These are phyloP conservation scores for Agrotis puta DNA, from an alignment of 2,888 invertebrate species.

Conservation along the genomic window DNA sequence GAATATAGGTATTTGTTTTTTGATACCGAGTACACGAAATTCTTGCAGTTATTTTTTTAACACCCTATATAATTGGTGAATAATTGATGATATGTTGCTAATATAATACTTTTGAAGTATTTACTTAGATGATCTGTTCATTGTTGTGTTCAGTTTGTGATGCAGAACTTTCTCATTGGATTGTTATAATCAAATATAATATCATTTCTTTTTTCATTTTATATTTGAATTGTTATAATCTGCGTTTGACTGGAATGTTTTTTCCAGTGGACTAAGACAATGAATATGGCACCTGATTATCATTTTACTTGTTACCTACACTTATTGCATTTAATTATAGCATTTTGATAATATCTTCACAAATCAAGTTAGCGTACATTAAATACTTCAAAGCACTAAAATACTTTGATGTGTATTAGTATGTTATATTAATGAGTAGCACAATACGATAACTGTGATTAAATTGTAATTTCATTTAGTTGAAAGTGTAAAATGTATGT, in stretches of 20 bases:
- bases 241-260: conserved; percentile 42
- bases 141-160: conserved; percentile 44
- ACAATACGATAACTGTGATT: conserved; percentile 64
- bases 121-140: conserved; percentile 41
- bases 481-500: conserved; percentile 37
- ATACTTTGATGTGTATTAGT: conserved; percentile 22
- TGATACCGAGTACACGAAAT: too few relatives aligned
- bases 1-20: too few relatives aligned
- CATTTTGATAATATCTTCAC: conserved; percentile 62
- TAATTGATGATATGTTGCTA: conserved; percentile 37
- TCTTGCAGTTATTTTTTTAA: too few relatives aligned
- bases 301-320: conserved; percentile 49
- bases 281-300: conserved; percentile 62
- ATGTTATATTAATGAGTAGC: conserved; percentile 46
- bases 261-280: conserved; percentile 31
- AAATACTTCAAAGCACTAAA: conserved; percentile 22
- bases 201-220: conserved; percentile 19
- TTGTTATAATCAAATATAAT: conserved; percentile 51
- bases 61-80: conserved; percentile 20
- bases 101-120: conserved; percentile 27
- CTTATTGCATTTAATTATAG: conserved; percentile 69
- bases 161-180: conserved; percentile 34
- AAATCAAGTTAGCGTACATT: conserved; percentile 36
- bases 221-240: conserved; percentile 44
- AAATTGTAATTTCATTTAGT: conserved; percentile 54